Evolutionary conservation across 2,797 vertebrate species (phyloP), one percentile per base, ranked within the genome.

Genomic region (Trachurus trachurus): DNA sequence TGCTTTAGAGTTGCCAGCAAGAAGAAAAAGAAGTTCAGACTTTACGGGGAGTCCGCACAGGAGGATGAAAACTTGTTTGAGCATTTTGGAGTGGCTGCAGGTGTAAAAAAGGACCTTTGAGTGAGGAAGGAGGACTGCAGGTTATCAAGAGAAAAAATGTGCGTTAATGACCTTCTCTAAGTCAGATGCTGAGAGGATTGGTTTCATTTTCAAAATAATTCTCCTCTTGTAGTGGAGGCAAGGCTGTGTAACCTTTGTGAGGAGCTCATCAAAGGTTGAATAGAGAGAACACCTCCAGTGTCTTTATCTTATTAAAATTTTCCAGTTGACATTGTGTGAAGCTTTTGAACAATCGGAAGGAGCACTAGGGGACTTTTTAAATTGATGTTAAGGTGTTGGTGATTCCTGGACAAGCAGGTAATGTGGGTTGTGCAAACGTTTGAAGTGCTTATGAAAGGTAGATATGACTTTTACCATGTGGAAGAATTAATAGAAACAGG

Each of bases 141-240:
- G 58, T 74, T 47, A 76, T 88, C 82, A 64, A 83, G 71, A 79
- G 81, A 76, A 85, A 86, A 80, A 71, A 40, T 81, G 57, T 34
- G 70, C 57, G 16, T 74, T 85, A 90, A 91, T 85, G 87, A 88
- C 82, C 79, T 86, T 77, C 68, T 80, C 67, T 49, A 40, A 53
- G 70, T 80, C 60, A 37, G 70, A 70, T 58, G 58, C 61, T 21
- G 73, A 75, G 77, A 81, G 73, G 42, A 64, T 60, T 15, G 42
- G 53, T 70, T 80, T 77, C 64, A 67, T 81, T 89, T 82, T 74
- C 34, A 10, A 69, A 87, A 83, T 70, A 72, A 62, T 74, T 80
- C 68, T 82, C 84, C 81, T 85, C 66, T 79, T 81, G 78, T 71
- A 75, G 70, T 53, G n/a, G 40, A 81, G 64, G 66, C 61, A 75